Conservation (phyloP, 2,888 invertebrate species). For the Ornithoptera alexandrae region DNA sequence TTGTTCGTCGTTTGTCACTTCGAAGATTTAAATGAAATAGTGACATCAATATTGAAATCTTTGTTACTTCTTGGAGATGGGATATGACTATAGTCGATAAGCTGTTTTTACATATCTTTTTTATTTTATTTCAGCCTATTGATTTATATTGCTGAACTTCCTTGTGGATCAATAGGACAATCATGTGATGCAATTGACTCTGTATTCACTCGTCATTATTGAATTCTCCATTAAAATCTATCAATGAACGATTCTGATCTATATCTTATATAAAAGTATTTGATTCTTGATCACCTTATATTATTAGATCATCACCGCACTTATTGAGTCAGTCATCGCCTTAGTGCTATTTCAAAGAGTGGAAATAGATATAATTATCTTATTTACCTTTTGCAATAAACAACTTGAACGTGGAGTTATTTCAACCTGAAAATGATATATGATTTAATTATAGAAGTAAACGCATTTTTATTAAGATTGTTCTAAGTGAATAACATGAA, state of each 20-base stretch:
- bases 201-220: neutral
- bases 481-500: no score
- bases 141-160: neutral
- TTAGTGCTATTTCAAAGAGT: neutral
- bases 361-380: neutral
- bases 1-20: no score
- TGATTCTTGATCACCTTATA: neutral
- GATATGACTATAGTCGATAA: no score
- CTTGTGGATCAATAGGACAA: neutral
- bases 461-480: no score
- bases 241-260: neutral
- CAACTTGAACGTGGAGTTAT: constrained; percentile 64
- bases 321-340: neutral
- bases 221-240: neutral
- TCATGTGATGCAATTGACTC: neutral
- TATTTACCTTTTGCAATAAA: constrained; percentile 54
- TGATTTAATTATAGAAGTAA: no score
- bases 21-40: no score
- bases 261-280: neutral
- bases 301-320: neutral
- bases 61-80: no score
- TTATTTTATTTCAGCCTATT: neutral
- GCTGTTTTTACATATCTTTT: no score
- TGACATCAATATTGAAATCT: no score
- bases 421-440: constrained; percentile 42